Base-by-base conservation (phyloP, 2,888 invertebrate genomes). In the Ormyrus nitidulus region DNA sequence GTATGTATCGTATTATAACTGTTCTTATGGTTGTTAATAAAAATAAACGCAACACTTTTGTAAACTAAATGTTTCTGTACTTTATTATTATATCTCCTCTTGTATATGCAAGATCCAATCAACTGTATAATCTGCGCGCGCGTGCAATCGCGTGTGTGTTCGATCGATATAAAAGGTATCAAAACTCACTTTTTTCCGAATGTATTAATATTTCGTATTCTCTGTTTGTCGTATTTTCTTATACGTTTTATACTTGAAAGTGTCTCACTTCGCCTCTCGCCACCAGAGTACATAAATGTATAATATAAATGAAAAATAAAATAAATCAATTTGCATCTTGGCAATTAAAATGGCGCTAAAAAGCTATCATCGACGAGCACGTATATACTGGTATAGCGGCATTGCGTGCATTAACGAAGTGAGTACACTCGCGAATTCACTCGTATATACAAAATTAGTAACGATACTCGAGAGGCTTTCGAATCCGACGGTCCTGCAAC, bases 111-210 rank as follows among this genome's bases (percentile, higher is more conserved):
- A 86, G 83, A 85, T 86, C 84, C 84, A 84, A 84, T 85, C 83
- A 86, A 85, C 84, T 80, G 75, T 82, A 77, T 84, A 84, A 81
- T 80, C 76, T 77, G 75, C 80, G 81, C 83, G 79, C 80, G 81
- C 81, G 74, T 79, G 78, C 82, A 77, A 77, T 82, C 80, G 78
- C 77, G 77, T 80, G 49, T 78, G 56, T 86, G 84, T 86, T 88
- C 84, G 85, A 87, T 85, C 84, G 85, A 87, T 89, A 89, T 90
- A 89, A 90, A 90, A 89, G 85, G 87, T 89, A 90, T 89, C 89
- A 89, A 90, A 90, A 89, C 70, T 77, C 79, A 73, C 68, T 70
- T 78, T 44, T 13, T 56, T 71, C 65, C 56, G 64, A 75, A 77
- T 80, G 44, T 11, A 73, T 79, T 64, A 49, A 69, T 69, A 80